Evolutionary conservation across 2,888 invertebrate genomes (phyloP), one percentile per base, ranked within the genome.

Genomic region (Sclerodermus sp.): DNA sequence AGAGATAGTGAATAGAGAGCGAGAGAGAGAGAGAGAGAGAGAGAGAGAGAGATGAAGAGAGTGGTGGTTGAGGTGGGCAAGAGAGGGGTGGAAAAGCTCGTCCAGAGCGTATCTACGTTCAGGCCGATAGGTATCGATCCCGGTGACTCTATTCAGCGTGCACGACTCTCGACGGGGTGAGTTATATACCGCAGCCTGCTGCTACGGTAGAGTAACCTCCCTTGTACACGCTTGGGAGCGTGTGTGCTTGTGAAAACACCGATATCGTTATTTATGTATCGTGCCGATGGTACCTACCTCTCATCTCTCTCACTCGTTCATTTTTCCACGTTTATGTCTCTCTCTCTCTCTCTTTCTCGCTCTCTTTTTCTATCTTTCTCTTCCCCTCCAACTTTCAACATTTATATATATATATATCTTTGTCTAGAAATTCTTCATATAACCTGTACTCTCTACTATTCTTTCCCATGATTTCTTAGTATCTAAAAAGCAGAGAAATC

Each of bases 181-280:
- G 64, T 64, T 66, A 65, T 62, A 62, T 54, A 61, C 62, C 62
- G 55, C 57, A 54, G 55, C 44, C 55, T 48, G 60, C 51, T 57
- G 55, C 56, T 54, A 58, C 51, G 57, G 45, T 63, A 67, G 66
- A 70, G 68, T 70, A 70, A 70, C 68, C 68, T 66, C 66, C 66
- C 67, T 66, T 60, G 57, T 66, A 65, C 64, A 66, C 64, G 67
- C 59, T 63, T 47, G 49, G 58, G 50, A 64, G 58, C 62, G 53
- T 64, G 66, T 68, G 65, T 67, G 68, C 69, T 70, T 69, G 70
- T 58, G 67, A 72, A 73, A 74, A 72, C 71, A 73, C 67, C 69
- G 71, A 73, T 71, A 71, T 71, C 71, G 71, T 74, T 74, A 74
- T 74, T 76, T 74, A 74, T 74, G 75, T 70, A 74, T 73, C 70